Conservation (phyloP, 2,797 vertebrate species). For the Paramormyrops hopkinsi region DNA sequence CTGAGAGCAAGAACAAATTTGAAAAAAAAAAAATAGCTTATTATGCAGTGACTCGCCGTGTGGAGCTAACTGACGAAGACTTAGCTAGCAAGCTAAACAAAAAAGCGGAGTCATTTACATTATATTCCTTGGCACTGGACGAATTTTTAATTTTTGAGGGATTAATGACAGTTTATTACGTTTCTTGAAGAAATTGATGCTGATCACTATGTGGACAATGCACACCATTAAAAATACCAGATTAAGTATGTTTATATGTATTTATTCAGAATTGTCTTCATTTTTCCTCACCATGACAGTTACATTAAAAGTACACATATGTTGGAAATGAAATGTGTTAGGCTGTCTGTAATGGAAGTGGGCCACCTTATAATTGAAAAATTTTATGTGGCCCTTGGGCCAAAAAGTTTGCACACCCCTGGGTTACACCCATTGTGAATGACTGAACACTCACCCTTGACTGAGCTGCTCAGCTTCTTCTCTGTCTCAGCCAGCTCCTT, state of each 20-base stretch:
- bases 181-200: too few species aligned
- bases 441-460: slow-evolving; percentile 59
- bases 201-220: background rate
- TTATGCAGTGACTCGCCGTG: background rate
- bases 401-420: background rate
- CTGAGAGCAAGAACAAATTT: too few species aligned
- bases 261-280: background rate
- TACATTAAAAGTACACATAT: background rate
- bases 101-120: too few species aligned
- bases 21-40: background rate
- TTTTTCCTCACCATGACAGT: background rate
- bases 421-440: background rate
- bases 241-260: background rate
- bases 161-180: too few species aligned
- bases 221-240: background rate
- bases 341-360: too few species aligned
- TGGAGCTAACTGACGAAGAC: background rate
- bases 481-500: slow-evolving; percentile 77
- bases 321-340: background rate
- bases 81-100: background rate
- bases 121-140: too few species aligned
- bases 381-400: too few species aligned
- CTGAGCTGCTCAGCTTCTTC: slow-evolving; percentile 68
- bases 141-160: too few species aligned
- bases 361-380: too few species aligned